Base-by-base conservation (phyloP, 2,888 invertebrate genomes). In the Rosalia funebris region DNA sequence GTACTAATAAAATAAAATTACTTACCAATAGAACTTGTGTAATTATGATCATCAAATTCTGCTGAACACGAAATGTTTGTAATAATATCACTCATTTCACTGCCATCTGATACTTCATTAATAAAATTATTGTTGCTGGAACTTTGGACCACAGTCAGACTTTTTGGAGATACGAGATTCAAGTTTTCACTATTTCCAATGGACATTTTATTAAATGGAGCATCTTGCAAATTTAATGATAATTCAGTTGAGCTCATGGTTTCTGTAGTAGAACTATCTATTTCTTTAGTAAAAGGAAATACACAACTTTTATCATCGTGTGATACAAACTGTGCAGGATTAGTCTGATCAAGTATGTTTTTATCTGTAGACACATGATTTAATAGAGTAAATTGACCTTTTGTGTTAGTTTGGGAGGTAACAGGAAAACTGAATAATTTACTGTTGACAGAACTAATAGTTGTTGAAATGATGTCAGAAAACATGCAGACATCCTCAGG, bases 31-130 rank as follows among this genome's bases (percentile, higher is more conserved):
- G 34, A 39, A 17, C 39, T 14, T 44, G 50, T 39, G 39, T 50
- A 50, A 17, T 53, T 53, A 19, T 53, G 53, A 17, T 53, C 46
- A 32, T 46, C 53, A 16, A 17, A 10, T 11, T 31, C 32, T 12
- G 10, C 15, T 16, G 47, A 47, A 34, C 17, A 34, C 5, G 17
- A n/a, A 9, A 17, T 47, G 16, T 41, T 39, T 9, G 14, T 50
- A 11, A 25, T 25, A 31, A 34, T 50, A 39, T 31, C 10, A n/a
- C 16, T 16, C 5, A 36, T 20, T 31, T 17, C 50, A 14, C 16
- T 41, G 4, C 5, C 17, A 14, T 12, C 39, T 10, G 50, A 31
- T 16, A 50, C 25, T 12, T 31, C 39, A 20, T 25, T 39, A 12
- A 25, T 41, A 14, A 31, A 50, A 25, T 31, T 39, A 14, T 16